A percentile compares a stretch with the other conserved stretches of the same genome.
phyloP scores from a whole-genome alignment of 2,113 vertebrate genomes.

The Chrysemys picta region DNA sequence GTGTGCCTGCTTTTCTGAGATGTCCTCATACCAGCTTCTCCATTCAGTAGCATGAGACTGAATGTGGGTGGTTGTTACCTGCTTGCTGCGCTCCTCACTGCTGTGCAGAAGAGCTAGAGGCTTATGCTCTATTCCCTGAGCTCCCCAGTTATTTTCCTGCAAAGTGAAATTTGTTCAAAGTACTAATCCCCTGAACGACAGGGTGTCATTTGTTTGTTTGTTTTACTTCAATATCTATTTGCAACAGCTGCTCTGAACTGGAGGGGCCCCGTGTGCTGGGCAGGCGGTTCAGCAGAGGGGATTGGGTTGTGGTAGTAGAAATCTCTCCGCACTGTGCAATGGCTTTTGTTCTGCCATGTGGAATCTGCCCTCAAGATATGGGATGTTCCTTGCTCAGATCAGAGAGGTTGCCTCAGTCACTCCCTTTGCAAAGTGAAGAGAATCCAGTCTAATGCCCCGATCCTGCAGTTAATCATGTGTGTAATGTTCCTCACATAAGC shows the following conservation, averaged over 20 bases:
- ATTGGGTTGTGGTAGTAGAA: constrained; percentile 21
- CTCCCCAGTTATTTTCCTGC: not conserved
- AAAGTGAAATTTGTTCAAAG: not conserved
- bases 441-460: not conserved
- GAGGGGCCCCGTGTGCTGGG: not conserved
- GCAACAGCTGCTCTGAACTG: not conserved
- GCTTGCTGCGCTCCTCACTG: not conserved
- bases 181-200: not conserved
- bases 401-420: not conserved
- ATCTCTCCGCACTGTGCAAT: not conserved
- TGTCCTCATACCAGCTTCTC: not conserved
- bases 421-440: not conserved
- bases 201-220: rapidly evolving
- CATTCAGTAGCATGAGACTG: not conserved
- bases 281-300: not conserved
- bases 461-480: not conserved
- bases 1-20: not conserved
- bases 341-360: not conserved
- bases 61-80: not conserved
- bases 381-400: not conserved
- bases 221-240: not conserved
- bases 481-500: not conserved
- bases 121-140: not conserved
- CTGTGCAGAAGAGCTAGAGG: not conserved
- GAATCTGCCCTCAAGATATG: not conserved